Evolutionary conservation across 2,888 invertebrate species (phyloP).

Genomic region (Sicus ferrugineus): DNA sequence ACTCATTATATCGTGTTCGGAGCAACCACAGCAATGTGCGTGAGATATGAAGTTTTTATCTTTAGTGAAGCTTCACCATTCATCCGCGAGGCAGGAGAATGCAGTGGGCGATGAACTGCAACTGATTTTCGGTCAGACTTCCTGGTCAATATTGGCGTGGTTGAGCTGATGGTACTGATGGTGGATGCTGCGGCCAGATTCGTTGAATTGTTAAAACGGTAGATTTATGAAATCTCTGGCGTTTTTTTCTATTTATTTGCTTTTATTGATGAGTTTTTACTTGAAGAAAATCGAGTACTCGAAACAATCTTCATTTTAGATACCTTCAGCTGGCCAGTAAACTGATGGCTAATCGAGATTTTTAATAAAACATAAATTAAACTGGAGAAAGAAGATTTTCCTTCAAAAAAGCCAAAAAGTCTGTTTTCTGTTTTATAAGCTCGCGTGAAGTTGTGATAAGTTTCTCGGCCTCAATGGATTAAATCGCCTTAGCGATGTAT

Average conservation of each 20-base stretch:
- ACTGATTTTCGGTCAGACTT: slow-evolving; percentile 40
- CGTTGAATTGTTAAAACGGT: slow-evolving; percentile 41
- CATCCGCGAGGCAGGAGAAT: neutral
- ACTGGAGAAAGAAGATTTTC: neutral
- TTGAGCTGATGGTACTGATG: slow-evolving; percentile 19
- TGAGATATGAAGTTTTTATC: slow-evolving; percentile 64
- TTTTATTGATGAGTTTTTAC: slow-evolving; percentile 14
- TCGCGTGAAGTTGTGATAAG: too few relatives aligned
- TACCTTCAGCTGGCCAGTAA: slow-evolving; percentile 4
- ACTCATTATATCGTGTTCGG: slow-evolving; percentile 29
- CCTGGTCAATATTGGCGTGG: slow-evolving; percentile 44
- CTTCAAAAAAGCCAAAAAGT: neutral
- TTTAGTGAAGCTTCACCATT: slow-evolving; percentile 47
- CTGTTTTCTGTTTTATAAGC: neutral
- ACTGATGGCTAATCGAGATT: slow-evolving; percentile 23
- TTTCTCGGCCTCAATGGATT: too few relatives aligned
- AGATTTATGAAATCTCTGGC: slow-evolving; percentile 43
- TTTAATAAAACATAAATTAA: slow-evolving; percentile 33
- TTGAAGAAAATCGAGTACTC: slow-evolving; percentile 15
- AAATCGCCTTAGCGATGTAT: too few relatives aligned
- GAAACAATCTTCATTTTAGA: slow-evolving; percentile 23
- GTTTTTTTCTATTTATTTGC: slow-evolving; percentile 52
- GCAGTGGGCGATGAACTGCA: too few relatives aligned
- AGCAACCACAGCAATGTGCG: slow-evolving; percentile 50
- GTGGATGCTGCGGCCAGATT: slow-evolving; percentile 23